Percentiles rank a stretch among this genome's conserved stretches.
phyloP scores from a whole-genome alignment of 2,113 vertebrate species.

The Vulpes vulpes region DNA sequence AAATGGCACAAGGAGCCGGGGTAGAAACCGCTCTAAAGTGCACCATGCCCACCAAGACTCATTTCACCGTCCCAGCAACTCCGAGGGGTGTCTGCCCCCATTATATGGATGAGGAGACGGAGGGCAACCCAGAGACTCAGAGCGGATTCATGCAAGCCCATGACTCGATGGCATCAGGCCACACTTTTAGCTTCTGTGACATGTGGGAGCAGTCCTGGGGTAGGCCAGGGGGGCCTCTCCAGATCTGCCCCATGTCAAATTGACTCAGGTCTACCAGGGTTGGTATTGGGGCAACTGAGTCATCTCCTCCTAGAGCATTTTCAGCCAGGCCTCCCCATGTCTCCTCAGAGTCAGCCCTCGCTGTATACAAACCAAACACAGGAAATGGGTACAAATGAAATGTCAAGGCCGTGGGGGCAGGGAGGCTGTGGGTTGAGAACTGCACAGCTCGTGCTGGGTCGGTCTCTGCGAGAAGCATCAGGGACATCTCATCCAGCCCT shows the following conservation, averaged over 20 bases:
- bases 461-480: not conserved
- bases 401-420: not conserved
- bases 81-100: not conserved
- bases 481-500: not conserved
- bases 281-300: not conserved
- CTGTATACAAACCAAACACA: not conserved
- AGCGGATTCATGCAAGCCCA: not conserved
- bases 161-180: not conserved
- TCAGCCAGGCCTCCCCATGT: not conserved
- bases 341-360: not conserved
- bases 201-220: fast-evolving
- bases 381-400: conserved; percentile 49
- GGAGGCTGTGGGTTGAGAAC: not conserved
- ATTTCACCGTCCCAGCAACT: not conserved
- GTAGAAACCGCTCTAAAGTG: not conserved
- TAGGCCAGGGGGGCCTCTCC: fast-evolving
- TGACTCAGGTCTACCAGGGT: not conserved
- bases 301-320: not conserved
- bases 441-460: not conserved
- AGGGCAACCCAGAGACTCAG: not conserved
- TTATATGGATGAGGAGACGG: not conserved
- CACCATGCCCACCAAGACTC: not conserved
- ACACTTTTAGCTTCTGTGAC: not conserved
- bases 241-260: not conserved
- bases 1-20: not conserved